Evolutionary conservation across 1,140 invertebrate genomes (phyloP).

Genomic region (Listronotus oregonensis): DNA sequence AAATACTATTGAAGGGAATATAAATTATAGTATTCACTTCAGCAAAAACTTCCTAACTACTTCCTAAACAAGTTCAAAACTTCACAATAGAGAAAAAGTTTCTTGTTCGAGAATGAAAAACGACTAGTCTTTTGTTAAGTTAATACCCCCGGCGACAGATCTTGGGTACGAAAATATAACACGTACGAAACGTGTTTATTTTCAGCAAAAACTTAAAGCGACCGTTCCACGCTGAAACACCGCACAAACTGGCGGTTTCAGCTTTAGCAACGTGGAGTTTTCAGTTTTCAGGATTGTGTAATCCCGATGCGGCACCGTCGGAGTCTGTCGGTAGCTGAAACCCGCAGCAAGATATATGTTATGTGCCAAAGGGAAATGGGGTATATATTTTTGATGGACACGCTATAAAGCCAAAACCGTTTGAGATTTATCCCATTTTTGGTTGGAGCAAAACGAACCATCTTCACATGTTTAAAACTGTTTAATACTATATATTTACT

Average conservation of each 20-base stretch:
- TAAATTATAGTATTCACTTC: too few species aligned
- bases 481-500: too few species aligned
- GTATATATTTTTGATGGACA: constrained; percentile 10
- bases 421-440: constrained; percentile 6
- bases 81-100: too few species aligned
- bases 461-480: too few species aligned
- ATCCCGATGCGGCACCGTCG: constrained; percentile 11
- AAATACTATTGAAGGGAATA: too few species aligned
- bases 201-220: constrained; percentile 2
- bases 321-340: constrained; percentile 12
- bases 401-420: constrained; percentile 1
- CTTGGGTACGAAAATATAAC: constrained; percentile 3
- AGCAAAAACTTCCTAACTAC: too few species aligned
- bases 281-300: constrained; percentile 15
- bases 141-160: constrained; percentile 6
- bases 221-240: neutral
- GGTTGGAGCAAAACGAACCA: neutral
- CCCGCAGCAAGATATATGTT: constrained; percentile 15
- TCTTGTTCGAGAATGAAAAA: too few species aligned
- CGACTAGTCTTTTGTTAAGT: constrained; percentile 2
- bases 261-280: constrained; percentile 9
- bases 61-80: too few species aligned
- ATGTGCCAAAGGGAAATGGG: constrained; percentile 13
- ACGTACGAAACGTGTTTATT: constrained; percentile 6
- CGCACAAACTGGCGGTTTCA: neutral